Evolutionary conservation across 2,113 vertebrate genomes (phyloP), one percentile per base, ranked within the genome.

Genomic region (Tympanuchus pallidicinctus): DNA sequence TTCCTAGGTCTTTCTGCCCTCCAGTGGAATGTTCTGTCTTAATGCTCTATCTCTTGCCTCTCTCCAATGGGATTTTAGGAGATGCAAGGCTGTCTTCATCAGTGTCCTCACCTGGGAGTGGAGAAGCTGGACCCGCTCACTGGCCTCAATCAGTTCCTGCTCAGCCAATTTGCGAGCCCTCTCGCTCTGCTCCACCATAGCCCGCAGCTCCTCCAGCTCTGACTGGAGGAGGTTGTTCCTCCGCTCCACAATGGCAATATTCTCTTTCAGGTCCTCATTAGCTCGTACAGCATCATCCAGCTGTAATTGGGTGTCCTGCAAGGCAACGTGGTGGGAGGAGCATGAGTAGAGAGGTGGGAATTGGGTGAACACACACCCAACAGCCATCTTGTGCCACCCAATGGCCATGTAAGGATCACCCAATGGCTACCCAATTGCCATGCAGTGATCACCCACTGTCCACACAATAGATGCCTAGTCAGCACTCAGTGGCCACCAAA

Each of bases 111-210:
- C 98, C 97, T 99, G 98, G 0, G 98, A 98, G 90, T 99, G 98
- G 69, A 99, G 98, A 13, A 99, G 98, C 95, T 99, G 98, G 83
- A 99, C 98, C 57, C 98, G 97, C 95, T 99, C 98, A 1, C 96
- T 98, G 89, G 98, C 98, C 67, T 99, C 98, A 4, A 95, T 96
- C 60, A 99, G 97, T 76, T 99, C 99, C 94, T 99, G 98, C 83
- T 99, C 99, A 0, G 98, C 98, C 90, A 99, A 64, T 72, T 98
- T 99, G 2, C 98, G 97, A 1, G 97, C 98, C 19, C 98, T 87
- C 21, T 99, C 99, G 0, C 98, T 99, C 95, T 99, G 99, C 27
- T 99, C 99, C 8, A 98, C 87, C 25, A 98, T 91, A 0, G 97
- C 97, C 5, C 98, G 96, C 34, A 98, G 73, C 67, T 99, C 98